These are phyloP conservation scores for Eucidaris tribuloides DNA, from an alignment of 35 echinoderm and acorn worm genomes.

Conservation along the genomic window DNA sequence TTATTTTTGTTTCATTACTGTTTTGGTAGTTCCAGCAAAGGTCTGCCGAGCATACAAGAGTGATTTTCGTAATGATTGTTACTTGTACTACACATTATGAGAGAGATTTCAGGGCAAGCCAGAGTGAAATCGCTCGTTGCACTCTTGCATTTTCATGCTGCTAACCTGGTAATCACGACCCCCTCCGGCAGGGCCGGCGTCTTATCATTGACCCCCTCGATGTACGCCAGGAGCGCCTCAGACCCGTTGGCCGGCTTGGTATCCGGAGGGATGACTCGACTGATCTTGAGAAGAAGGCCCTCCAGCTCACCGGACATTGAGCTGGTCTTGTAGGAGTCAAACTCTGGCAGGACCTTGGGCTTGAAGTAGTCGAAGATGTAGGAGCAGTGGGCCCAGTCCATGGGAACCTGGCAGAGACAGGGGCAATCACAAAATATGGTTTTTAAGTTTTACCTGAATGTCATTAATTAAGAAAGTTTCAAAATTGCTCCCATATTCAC, in stretches of 20 bases:
- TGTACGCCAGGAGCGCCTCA: constrained; percentile 66
- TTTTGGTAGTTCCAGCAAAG: too few species aligned
- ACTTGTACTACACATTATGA: too few species aligned
- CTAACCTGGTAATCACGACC: constrained; percentile 1
- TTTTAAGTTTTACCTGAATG: too few species aligned
- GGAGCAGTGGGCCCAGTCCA: constrained; percentile 58
- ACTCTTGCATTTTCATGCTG: too few species aligned
- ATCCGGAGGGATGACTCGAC: constrained; percentile 57
- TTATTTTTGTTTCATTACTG: too few species aligned
- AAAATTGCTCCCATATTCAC: neutral
- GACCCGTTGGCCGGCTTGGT: constrained; percentile 32
- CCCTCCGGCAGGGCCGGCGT: constrained; percentile 39
- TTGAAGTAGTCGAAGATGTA: constrained; percentile 96
- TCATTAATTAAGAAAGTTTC: too few species aligned
- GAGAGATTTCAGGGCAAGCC: too few species aligned
- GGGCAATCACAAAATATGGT: too few species aligned
- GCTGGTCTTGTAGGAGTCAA: constrained; percentile 97
- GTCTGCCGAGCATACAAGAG: too few species aligned
- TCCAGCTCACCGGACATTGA: constrained; percentile 94
- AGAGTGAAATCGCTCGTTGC: too few species aligned
- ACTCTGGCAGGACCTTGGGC: constrained; percentile 87
- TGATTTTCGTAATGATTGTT: too few species aligned
- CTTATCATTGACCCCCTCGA: constrained; percentile 69
- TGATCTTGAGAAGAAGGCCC: constrained; percentile 82
- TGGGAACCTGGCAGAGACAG: constrained; percentile 46